Conservation (phyloP, 2,113 vertebrate species). For the Ceyx melanurus region DNA sequence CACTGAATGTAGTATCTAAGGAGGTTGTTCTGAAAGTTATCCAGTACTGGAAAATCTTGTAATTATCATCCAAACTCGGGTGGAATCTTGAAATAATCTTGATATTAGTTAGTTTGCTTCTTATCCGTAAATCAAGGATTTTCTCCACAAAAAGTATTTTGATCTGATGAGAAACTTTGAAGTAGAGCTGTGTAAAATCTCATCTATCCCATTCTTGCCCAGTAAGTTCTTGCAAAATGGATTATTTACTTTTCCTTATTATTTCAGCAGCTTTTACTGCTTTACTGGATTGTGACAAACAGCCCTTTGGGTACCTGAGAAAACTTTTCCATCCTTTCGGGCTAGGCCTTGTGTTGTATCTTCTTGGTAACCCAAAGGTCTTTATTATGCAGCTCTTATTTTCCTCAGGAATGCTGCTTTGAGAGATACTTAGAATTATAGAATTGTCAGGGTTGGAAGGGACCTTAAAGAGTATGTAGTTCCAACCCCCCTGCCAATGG, state of each 20-base stretch:
- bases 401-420: not conserved
- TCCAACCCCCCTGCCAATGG: no score
- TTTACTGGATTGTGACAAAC: not conserved
- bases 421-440: not conserved
- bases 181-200: not conserved
- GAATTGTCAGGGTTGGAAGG: no score
- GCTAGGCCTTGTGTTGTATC: not conserved
- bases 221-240: not conserved
- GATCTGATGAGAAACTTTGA: not conserved
- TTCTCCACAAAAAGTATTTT: not conserved
- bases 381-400: not conserved
- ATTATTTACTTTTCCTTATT: not conserved
- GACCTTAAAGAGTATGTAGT: no score
- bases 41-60: not conserved
- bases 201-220: not conserved
- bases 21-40: not conserved
- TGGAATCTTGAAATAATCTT: not conserved
- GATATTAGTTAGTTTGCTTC: not conserved
- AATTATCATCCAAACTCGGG: not conserved
- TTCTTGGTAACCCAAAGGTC: not conserved
- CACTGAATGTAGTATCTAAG: not conserved
- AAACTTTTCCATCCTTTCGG: not conserved
- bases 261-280: not conserved
- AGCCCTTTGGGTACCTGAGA: not conserved
- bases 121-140: not conserved